phyloP scores from a whole-genome alignment of 1,140 invertebrate species.

The Dinothrombium tinctorium region DNA sequence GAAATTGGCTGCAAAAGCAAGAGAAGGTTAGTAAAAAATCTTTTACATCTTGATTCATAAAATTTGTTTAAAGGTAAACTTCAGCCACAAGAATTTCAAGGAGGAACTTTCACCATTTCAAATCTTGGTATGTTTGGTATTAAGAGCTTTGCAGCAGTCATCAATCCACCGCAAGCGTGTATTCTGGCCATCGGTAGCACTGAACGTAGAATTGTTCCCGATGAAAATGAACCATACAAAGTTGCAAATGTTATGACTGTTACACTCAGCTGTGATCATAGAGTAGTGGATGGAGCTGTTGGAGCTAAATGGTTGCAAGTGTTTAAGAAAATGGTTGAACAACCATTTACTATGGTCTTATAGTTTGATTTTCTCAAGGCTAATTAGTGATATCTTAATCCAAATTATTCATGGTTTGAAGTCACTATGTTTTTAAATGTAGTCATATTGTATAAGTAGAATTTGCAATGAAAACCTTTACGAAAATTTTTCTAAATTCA shows the following conservation, averaged over 20 bases:
- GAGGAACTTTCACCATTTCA: slow-evolving; percentile 57
- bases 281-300: slow-evolving; percentile 45
- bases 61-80: slow-evolving; percentile 33
- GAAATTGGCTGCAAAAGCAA: slow-evolving; percentile 61
- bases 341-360: slow-evolving; percentile 38
- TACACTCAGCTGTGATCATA: slow-evolving; percentile 41
- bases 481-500: too few relatives aligned
- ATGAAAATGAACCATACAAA: slow-evolving; percentile 21
- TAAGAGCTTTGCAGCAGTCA: slow-evolving; percentile 38
- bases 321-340: slow-evolving; percentile 35
- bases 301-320: slow-evolving; percentile 39
- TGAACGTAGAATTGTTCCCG: slow-evolving; percentile 27
- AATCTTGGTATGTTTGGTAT: slow-evolving; percentile 95
- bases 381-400: too few relatives aligned
- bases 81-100: slow-evolving; percentile 87
- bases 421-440: too few relatives aligned
- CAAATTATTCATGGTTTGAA: too few relatives aligned
- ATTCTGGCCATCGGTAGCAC: slow-evolving; percentile 38
- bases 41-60: not conserved
- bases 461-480: too few relatives aligned
- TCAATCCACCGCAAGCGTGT: slow-evolving; percentile 42
- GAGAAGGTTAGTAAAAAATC: slow-evolving; percentile 35
- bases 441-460: too few relatives aligned
- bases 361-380: too few relatives aligned
- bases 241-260: slow-evolving; percentile 32